Conservation (phyloP, 2,113 vertebrate species). For the Brevimyrus niger region DNA sequence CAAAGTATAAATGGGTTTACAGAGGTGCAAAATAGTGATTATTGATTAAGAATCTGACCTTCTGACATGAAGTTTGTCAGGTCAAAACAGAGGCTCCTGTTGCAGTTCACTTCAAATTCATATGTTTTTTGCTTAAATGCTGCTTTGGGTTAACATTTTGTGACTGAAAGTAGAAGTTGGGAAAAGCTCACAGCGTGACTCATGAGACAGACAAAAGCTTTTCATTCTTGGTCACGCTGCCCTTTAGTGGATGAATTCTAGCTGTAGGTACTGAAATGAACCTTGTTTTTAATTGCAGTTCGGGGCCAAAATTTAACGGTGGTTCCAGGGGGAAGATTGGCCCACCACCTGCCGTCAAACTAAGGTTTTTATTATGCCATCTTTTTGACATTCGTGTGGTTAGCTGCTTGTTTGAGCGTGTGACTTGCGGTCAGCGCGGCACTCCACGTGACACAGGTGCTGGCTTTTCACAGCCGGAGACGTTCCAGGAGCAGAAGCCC, state of each 20-base stretch:
- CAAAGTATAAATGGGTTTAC: neutral
- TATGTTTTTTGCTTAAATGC: neutral
- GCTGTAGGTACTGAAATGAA: conserved; percentile 40
- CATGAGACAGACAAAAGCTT: neutral
- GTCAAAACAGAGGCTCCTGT: neutral
- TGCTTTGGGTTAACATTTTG: neutral
- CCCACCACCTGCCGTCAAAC: conserved; percentile 83
- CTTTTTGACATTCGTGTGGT: conserved; percentile 38
- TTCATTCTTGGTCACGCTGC: neutral
- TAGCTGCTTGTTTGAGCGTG: conserved; percentile 30
- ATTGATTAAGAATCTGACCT: neutral
- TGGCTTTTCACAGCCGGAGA: conserved; percentile 59
- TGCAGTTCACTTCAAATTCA: neutral
- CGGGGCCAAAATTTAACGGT: conserved; percentile 86
- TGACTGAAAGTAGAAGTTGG: neutral
- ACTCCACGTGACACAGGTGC: neutral
- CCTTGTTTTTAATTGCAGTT: conserved; percentile 69
- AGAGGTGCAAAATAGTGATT: neutral
- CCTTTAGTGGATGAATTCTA: neutral
- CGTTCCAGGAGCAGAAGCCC: conserved; percentile 86
- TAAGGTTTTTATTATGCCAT: conserved; percentile 68
- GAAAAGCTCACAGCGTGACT: neutral
- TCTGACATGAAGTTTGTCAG: neutral
- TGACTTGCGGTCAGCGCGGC: neutral
- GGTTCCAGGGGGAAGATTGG: conserved; percentile 87